Conservation (phyloP, 2,797 vertebrate genomes). For the Anabacerthia variegaticeps region DNA sequence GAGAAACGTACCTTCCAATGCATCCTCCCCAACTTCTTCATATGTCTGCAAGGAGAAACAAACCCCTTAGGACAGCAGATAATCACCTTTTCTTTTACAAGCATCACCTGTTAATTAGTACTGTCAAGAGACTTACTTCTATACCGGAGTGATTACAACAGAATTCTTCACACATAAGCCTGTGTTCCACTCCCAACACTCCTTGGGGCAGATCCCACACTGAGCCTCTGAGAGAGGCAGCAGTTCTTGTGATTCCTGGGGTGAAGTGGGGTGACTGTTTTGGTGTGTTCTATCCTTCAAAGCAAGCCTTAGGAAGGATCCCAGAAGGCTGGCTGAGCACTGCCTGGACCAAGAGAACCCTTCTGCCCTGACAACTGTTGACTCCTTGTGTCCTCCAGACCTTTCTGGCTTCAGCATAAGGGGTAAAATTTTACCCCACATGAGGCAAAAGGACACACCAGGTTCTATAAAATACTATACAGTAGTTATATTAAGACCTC, state of each 20-base stretch:
- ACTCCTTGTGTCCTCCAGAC: background rate
- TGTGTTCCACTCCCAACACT: background rate
- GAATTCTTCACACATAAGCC: background rate
- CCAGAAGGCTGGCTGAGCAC: background rate
- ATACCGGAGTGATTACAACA: background rate
- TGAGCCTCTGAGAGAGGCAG: background rate
- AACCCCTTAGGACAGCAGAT: background rate
- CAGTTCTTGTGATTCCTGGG: background rate
- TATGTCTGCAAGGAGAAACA: constrained; percentile 75
- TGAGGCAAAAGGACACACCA: background rate
- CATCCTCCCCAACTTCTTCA: constrained; percentile 85
- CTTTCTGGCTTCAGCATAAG: background rate
- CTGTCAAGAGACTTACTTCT: background rate
- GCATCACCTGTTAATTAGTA: background rate
- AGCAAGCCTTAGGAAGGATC: background rate
- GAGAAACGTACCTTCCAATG: constrained; percentile 80
- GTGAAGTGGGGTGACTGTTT: background rate
- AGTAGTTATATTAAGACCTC: background rate
- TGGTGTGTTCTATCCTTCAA: background rate
- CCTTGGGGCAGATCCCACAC: background rate
- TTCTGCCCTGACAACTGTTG: background rate
- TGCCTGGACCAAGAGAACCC: background rate
- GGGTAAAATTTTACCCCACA: background rate
- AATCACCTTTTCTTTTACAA: background rate
- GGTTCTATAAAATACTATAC: background rate